Evolutionary conservation across 2,888 invertebrate species (phyloP), one percentile per base, ranked within the genome.

Genomic region (Megalurothrips usitatus): DNA sequence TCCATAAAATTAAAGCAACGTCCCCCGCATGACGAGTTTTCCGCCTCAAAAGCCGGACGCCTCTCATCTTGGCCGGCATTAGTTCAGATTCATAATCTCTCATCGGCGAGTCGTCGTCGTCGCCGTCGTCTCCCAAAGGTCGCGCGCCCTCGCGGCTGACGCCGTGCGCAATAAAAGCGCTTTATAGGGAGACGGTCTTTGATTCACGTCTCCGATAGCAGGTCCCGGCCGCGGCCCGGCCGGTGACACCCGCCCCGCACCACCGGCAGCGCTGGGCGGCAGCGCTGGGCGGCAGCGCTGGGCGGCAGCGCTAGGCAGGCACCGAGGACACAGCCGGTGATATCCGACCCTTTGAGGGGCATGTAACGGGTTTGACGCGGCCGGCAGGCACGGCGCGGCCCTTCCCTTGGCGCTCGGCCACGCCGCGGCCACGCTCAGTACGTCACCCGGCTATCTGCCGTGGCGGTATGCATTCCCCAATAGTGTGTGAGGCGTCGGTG

Each of bases 291-390:
- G 6, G 34, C 34, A 2, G 34, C 34, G 34, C 34, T 43, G n/a
- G n/a, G 34, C 34, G 6, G 34, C 34, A 43, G 58, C 58, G 14
- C n/a, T n/a, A n/a, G n/a, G 34, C 34, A 58, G 58, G 58, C 19
- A 58, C 34, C 19, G 58, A 58, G 58, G 14, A 58, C 19, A 58
- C 14, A 12, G 58, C 58, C 14, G 58, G 34, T 19, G 58, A 58
- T 58, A 58, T 19, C 58, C 58, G 58, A 58, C 58, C 58, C 58
- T 58, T 58, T 58, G 58, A 58, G 58, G 58, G 14, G 19, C 34
- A 6, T 17, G 58, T 58, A 58, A 58, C 58, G 68, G 68, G 68
- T 75, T 75, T 75, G 68, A 75, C 68, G 68, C 68, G 11, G 52
- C 19, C 19, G 12, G 1, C 11, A 8, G 23, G 14, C 63, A 11